Percentiles rank a stretch among this genome's conserved stretches.
phyloP scores from a whole-genome alignment of 2,888 invertebrate species.

The Sphaerophoria taeniata region DNA sequence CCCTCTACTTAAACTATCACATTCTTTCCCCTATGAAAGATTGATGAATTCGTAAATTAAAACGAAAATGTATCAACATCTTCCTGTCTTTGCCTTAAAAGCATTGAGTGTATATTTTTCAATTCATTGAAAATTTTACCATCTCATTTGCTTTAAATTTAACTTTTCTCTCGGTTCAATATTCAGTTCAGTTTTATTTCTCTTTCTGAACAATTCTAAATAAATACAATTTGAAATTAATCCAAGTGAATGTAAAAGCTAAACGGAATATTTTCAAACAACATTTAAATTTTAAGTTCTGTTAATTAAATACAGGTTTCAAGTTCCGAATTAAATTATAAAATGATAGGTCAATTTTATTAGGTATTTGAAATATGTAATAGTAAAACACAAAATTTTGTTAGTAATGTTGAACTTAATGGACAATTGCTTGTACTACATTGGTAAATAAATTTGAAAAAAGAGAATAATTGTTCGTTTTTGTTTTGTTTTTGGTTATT shows the following conservation, averaged over 20 bases:
- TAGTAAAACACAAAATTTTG: conserved; percentile 15
- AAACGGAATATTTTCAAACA: too few species aligned
- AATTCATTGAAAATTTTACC: conserved; percentile 46
- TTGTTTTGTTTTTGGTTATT: not conserved
- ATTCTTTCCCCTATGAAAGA: conserved; percentile 64
- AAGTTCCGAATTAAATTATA: not conserved
- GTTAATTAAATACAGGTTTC: not conserved
- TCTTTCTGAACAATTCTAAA: not conserved
- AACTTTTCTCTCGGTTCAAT: not conserved
- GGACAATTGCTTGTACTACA: conserved; percentile 45
- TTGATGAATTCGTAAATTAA: conserved; percentile 45
- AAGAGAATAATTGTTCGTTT: not conserved
- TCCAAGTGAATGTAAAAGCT: too few species aligned
- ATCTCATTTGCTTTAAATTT: conserved; percentile 49
- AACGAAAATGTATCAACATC: not conserved
- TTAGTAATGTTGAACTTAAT: conserved; percentile 42
- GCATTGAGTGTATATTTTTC: conserved; percentile 57
- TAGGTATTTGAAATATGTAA: too few species aligned
- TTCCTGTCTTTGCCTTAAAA: conserved; percentile 19
- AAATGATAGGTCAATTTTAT: not conserved
- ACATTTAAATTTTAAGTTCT: too few species aligned
- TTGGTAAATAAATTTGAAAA: conserved; percentile 61
- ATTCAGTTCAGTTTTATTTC: not conserved
- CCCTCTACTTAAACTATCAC: conserved; percentile 42
- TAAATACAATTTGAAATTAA: not conserved